Evolutionary conservation across 2,888 invertebrate species (phyloP).

Genomic region (Hyposoter dolosus): DNA sequence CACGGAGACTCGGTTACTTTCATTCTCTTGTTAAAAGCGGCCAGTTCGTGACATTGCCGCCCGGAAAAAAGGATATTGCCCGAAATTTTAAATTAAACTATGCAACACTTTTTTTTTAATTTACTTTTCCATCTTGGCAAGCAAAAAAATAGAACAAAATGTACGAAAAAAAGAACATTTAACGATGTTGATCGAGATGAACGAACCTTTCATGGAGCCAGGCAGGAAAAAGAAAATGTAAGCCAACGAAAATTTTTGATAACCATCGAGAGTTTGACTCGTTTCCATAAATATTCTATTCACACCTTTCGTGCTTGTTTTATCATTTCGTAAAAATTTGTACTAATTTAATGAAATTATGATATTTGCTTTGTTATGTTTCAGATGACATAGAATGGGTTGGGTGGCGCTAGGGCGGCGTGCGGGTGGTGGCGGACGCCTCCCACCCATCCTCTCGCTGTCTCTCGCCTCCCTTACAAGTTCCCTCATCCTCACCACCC

Average conservation of each 20-base stretch:
- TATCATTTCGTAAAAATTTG: background rate
- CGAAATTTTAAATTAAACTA: background rate
- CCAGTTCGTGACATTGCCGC: slow-evolving; percentile 8
- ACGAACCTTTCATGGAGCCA: background rate
- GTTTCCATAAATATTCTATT: background rate
- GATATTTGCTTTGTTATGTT: slow-evolving; percentile 84
- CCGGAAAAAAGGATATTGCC: slow-evolving; percentile 15
- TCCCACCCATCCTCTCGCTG: slow-evolving; percentile 84
- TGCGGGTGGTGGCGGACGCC: slow-evolving; percentile 84
- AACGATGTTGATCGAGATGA: background rate
- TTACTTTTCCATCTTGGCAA: background rate
- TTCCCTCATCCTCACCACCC: slow-evolving; percentile 81
- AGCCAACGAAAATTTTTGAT: background rate
- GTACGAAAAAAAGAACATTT: no score
- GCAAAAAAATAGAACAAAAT: background rate
- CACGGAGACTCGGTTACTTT: slow-evolving; percentile 25
- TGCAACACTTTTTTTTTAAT: background rate
- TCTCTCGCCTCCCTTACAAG: slow-evolving; percentile 84
- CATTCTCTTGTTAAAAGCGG: slow-evolving; percentile 33
- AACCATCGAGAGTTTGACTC: background rate
- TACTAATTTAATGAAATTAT: background rate
- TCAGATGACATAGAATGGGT: slow-evolving; percentile 97
- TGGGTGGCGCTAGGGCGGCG: slow-evolving; percentile 93
- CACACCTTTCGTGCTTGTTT: background rate
- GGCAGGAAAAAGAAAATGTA: background rate